These are phyloP conservation scores for Trochalopteron elliotii DNA, from an alignment of 2,113 vertebrate genomes.

Conservation along the genomic window DNA sequence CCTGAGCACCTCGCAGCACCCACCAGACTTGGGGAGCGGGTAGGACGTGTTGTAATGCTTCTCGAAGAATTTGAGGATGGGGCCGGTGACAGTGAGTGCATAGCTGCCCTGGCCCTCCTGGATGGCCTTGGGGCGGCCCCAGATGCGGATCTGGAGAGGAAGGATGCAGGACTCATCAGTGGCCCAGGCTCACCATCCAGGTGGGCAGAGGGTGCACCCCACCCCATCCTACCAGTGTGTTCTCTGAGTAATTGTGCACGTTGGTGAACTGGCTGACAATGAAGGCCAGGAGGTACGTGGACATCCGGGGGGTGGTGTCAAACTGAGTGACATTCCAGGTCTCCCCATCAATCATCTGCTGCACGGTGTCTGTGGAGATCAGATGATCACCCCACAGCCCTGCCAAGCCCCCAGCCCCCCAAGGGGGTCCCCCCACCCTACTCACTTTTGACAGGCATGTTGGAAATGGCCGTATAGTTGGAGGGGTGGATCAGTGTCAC, in stretches of 20 bases:
- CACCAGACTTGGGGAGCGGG: constrained; percentile 87
- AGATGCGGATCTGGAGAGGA: constrained; percentile 84
- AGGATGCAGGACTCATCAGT: background rate
- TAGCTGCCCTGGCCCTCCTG: constrained; percentile 64
- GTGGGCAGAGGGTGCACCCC: too few relatives aligned
- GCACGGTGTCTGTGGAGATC: accelerated
- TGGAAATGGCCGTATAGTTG: constrained; percentile 78
- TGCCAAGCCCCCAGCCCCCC: accelerated
- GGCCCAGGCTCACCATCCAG: accelerated
- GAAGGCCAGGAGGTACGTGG: constrained; percentile 87
- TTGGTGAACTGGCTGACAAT: constrained; percentile 76
- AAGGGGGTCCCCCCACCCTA: accelerated
- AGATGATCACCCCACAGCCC: background rate
- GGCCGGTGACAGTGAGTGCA: constrained; percentile 73
- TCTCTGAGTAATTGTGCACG: accelerated
- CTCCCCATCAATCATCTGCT: accelerated
- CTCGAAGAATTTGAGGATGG: constrained; percentile 83
- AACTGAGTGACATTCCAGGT: constrained; percentile 68
- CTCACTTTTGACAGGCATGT: constrained; percentile 80
- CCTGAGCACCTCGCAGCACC: accelerated
- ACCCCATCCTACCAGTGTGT: constrained; percentile 61
- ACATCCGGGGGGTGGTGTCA: constrained; percentile 80
- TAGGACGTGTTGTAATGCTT: constrained; percentile 72
- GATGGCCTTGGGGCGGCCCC: constrained; percentile 83
- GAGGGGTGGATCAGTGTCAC: constrained; percentile 79